Evolutionary conservation across 2,113 vertebrate genomes (phyloP), one percentile per base, ranked within the genome.

Genomic region (Nycticorax nycticorax): DNA sequence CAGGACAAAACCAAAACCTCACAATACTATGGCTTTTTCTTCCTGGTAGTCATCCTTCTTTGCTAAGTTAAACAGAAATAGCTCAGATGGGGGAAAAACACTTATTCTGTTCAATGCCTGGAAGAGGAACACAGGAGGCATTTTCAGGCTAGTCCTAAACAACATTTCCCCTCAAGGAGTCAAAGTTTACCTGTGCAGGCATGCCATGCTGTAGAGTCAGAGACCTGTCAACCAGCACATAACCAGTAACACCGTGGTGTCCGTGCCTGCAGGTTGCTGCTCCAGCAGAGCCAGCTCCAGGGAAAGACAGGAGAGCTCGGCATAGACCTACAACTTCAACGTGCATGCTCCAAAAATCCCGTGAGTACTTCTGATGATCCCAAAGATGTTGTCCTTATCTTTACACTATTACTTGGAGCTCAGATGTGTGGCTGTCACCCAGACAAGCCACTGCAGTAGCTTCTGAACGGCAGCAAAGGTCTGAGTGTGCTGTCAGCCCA

Each of bases 21-120:
- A 0, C 19, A 27, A 6, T 41, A 3, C 8, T 16, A 2, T 35
- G 10, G 0, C 2, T 69, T 79, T 66, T 80, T 27, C 20, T 12
- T 62, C 37, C 45, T 59, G 6, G 8, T 8, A 28, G 6, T 32
- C 18, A 60, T 8, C 15, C 8, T 55, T 41, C 19, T 67, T 5
- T 57, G 24, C 71, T 63, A 53, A 93, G 14, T 2, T 24, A 56
- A 88, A 35, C 5, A 57, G 76, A 83, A 88, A 53, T 26, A 45
- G 6, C 9, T 56, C 26, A 47, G 17, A 9, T 67, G 14, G 8
- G 8, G 41, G 5, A 0, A 4, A 3, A 2, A 5, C 50, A 28
- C 3, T 50, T 72, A 12, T 7, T 82, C 7, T 64, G 14, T 3
- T 69, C 41, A 43, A 0, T 69, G 23, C 7, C 82, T 69, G 68